Evolutionary conservation across 1,140 invertebrate species (phyloP).

Genomic region (Ooceraea biroi): DNA sequence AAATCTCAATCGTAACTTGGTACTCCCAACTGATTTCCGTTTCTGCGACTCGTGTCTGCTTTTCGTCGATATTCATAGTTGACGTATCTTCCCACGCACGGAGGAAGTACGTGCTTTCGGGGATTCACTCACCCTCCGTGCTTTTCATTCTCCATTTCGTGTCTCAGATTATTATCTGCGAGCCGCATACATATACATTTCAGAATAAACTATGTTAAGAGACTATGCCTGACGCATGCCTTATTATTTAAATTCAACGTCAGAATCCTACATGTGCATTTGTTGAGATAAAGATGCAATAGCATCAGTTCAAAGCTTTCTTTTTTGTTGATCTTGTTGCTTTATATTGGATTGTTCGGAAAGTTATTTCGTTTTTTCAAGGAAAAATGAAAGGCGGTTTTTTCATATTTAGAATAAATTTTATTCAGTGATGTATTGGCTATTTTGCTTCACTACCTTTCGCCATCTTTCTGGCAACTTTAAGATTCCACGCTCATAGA

Average conservation of each 20-base stretch:
- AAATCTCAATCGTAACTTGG: slow-evolving; percentile 86
- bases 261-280: neutral
- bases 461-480: no score
- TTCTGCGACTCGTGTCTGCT: slow-evolving; percentile 77
- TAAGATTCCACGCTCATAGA: no score
- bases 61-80: slow-evolving; percentile 70
- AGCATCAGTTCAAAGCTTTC: neutral
- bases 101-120: slow-evolving; percentile 27
- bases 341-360: no score
- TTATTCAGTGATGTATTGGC: no score
- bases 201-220: neutral
- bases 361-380: no score
- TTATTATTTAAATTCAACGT: neutral
- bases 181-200: neutral
- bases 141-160: neutral
- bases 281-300: neutral
- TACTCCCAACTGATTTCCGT: slow-evolving; percentile 84
- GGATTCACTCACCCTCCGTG: slow-evolving; percentile 33
- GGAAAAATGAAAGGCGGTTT: no score
- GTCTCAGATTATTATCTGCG: neutral
- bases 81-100: slow-evolving; percentile 63
- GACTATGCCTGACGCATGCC: neutral
- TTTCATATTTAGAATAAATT: no score
- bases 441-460: no score
- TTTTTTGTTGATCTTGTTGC: neutral